Evolutionary conservation across 2,113 vertebrate genomes (phyloP), one percentile per base, ranked within the genome.

Genomic region (Raja brachyura): DNA sequence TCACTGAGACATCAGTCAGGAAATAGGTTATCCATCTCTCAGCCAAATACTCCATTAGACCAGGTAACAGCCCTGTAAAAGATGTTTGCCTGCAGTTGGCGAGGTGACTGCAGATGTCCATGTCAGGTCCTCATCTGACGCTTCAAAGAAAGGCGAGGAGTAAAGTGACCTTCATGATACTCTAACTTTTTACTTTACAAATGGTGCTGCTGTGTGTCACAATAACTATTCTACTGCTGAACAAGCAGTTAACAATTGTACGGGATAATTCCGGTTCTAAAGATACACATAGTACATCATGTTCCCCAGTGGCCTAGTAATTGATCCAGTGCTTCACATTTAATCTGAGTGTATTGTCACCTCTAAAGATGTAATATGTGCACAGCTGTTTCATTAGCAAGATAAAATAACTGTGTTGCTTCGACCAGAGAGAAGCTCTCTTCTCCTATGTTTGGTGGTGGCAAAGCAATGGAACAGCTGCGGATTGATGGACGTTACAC

Each of bases 41-140:
- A 92, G 66, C 39, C 66, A 54, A 92, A 18, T 68, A 33, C 63
- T 70, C 70, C 31, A 70, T 18, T 28, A 70, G 70, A 90, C 66
- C 16, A n/a, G 31, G 63, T 63, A 70, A 31, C 63, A 70, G 48
- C 88, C 39, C 68, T 73, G 88, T 16, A 90, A 90, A 90, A 90
- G 88, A 90, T 54, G 39, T 73, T 92, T 25, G 66, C 70, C 68
- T 54, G 20, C 88, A 92, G 88, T 66, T 92, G 88, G 33, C 48
- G 33, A 68, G 73, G 66, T 48, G 88, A 70, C 88, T 70, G 94
- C 0, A 95, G 96, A 96, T 94, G 96, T 94, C 95, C 93, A 94
- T 96, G 66, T 93, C 96, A 96, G 95, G 95, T 93, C 93, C 94
- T 95, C 94, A 95, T 96, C 96, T 96, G 95, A 96, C 96, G 96